phyloP scores from a whole-genome alignment of 1,140 invertebrate genomes.

The Penaeus indicus region DNA sequence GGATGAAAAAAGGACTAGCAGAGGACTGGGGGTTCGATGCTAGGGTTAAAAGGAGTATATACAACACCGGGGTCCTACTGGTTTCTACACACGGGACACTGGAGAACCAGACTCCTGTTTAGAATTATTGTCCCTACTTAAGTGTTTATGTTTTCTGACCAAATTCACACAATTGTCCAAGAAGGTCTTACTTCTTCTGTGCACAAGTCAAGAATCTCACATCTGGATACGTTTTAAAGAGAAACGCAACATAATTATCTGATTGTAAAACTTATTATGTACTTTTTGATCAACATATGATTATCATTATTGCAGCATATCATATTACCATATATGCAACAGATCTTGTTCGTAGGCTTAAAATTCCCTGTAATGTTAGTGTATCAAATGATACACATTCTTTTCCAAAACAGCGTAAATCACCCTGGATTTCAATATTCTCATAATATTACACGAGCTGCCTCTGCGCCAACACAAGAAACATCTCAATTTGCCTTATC shows the following conservation, averaged over 20 bases:
- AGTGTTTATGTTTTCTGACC: neutral
- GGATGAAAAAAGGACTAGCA: slow-evolving; percentile 29
- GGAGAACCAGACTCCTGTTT: slow-evolving; percentile 4
- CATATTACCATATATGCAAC: neutral
- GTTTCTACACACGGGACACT: slow-evolving; percentile 46
- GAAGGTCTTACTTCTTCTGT: slow-evolving; percentile 20
- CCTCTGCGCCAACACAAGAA: too few species aligned
- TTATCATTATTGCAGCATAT: slow-evolving; percentile 8
- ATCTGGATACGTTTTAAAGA: slow-evolving; percentile 51
- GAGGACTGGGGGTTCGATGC: slow-evolving; percentile 18
- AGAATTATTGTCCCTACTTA: slow-evolving; percentile 44
- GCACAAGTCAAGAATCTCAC: slow-evolving; percentile 24
- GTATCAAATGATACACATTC: neutral
- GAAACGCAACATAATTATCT: slow-evolving; percentile 19
- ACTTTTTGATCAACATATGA: slow-evolving; percentile 12
- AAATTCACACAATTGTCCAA: slow-evolving; percentile 25
- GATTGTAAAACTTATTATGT: neutral
- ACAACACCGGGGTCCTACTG: slow-evolving; percentile 52
- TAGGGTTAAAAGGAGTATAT: slow-evolving; percentile 22
- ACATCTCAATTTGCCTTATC: too few species aligned
- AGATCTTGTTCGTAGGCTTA: neutral
- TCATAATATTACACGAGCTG: too few species aligned
- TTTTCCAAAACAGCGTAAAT: neutral
- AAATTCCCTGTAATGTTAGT: slow-evolving; percentile 41
- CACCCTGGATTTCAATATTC: too few species aligned